These are phyloP conservation scores for Portunus trituberculatus DNA, from an alignment of 1,140 invertebrate genomes.

Conservation along the genomic window DNA sequence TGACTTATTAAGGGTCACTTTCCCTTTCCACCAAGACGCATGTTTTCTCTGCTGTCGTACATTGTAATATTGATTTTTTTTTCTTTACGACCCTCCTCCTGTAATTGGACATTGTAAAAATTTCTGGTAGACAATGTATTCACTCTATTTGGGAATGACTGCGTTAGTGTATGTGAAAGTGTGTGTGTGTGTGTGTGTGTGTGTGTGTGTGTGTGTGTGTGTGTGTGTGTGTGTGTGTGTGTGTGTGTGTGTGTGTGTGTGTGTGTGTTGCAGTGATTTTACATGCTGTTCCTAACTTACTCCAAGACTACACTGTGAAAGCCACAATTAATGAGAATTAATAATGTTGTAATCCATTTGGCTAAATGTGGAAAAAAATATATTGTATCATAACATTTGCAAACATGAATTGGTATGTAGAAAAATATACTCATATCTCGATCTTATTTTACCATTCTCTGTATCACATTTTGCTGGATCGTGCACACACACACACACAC, in stretches of 20 bases:
- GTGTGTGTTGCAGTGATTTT: not conserved
- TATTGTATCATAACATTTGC: not conserved
- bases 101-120: conserved; percentile 24
- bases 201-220: no score
- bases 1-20: not conserved
- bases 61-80: not conserved
- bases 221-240: no score
- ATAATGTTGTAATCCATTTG: no score
- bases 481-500: no score
- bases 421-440: not conserved
- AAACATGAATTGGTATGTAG: not conserved
- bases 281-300: no score
- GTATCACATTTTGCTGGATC: no score
- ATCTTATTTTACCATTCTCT: no score
- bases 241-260: conserved; percentile 6
- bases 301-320: no score
- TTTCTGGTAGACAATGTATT: conserved; percentile 13
- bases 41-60: not conserved
- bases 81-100: conserved; percentile 10
- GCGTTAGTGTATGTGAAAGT: not conserved
- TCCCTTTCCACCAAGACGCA: not conserved
- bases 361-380: not conserved
- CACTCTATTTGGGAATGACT: not conserved
- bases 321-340: no score
- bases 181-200: no score